Evolutionary conservation across 1,140 invertebrate species (phyloP).

Genomic region (Eueides isabella): DNA sequence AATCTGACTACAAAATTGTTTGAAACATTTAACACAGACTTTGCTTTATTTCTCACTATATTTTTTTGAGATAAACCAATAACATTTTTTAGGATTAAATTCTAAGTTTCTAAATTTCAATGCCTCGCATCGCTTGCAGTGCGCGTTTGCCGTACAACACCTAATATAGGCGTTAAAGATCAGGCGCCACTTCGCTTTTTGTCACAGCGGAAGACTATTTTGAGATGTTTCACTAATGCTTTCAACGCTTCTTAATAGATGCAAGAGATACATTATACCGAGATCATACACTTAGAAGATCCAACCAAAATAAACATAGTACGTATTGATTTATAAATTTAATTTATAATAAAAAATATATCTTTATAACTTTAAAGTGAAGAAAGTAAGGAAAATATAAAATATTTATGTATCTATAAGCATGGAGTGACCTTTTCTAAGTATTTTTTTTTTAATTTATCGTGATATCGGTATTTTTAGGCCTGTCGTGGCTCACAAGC

Average conservation of each 20-base stretch:
- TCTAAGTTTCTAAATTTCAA: not conserved
- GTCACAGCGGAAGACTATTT: constrained; percentile 72
- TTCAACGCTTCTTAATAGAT: constrained; percentile 69
- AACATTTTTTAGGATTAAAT: too few relatives aligned
- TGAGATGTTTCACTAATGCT: constrained; percentile 65
- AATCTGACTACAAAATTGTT: too few relatives aligned
- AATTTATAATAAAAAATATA: not conserved
- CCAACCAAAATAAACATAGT: not conserved
- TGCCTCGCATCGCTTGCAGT: constrained; percentile 7
- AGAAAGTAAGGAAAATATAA: too few relatives aligned
- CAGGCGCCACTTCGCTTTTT: constrained; percentile 60
- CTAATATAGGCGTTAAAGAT: constrained; percentile 19
- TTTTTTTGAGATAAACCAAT: too few relatives aligned
- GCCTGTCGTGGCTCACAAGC: too few relatives aligned
- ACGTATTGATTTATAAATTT: not conserved
- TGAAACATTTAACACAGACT: too few relatives aligned
- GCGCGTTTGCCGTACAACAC: not conserved
- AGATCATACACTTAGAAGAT: not conserved
- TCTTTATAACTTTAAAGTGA: too few relatives aligned
- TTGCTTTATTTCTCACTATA: too few relatives aligned
- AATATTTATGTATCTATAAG: too few relatives aligned
- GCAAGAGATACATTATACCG: constrained; percentile 3
- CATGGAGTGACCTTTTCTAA: too few relatives aligned
- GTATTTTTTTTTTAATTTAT: too few relatives aligned
- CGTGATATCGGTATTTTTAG: too few relatives aligned